A percentile compares a stretch with the other conserved stretches of the same genome.
Conservation (phyloP, 2,888 invertebrate species). For the Anoplius nigerrimus region DNA sequence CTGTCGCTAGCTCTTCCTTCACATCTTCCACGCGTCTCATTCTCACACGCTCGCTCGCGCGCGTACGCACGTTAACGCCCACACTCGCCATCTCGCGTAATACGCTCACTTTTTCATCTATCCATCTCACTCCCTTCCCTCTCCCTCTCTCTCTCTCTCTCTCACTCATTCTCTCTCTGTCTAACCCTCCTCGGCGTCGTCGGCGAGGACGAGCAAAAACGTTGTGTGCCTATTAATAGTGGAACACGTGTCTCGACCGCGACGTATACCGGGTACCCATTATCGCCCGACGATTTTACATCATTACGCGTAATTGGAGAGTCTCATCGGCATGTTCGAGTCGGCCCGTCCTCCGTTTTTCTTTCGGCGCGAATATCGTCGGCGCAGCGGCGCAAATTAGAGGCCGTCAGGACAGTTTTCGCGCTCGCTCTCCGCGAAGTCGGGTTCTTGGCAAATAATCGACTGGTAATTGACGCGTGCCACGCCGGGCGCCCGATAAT, state of each 20-base stretch:
- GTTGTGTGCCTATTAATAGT: slow-evolving; percentile 62
- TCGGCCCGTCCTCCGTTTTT: slow-evolving; percentile 24
- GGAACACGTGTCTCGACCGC: slow-evolving; percentile 59
- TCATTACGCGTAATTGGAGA: slow-evolving; percentile 67
- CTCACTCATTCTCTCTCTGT: too few relatives aligned
- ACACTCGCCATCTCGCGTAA: too few relatives aligned
- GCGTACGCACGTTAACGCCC: too few relatives aligned
- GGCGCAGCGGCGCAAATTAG: neutral
- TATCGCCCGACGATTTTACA: slow-evolving; percentile 67
- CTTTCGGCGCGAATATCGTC: slow-evolving; percentile 24
- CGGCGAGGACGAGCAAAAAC: slow-evolving; percentile 53
- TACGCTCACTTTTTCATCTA: neutral
- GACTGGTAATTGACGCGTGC: too few relatives aligned
- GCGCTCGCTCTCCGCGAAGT: neutral
- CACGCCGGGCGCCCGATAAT: too few relatives aligned
- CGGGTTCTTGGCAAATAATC: neutral
- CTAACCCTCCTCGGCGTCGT: neutral
- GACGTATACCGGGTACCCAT: slow-evolving; percentile 50
- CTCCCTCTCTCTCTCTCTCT: neutral
- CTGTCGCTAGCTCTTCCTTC: slow-evolving; percentile 37
- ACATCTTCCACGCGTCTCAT: slow-evolving; percentile 23
- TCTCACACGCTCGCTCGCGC: slow-evolving; percentile 5
- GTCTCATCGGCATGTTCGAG: slow-evolving; percentile 10
- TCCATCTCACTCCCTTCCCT: neutral
- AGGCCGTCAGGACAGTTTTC: neutral